Evolutionary conservation across 2,797 vertebrate genomes (phyloP), one percentile per base, ranked within the genome.

Genomic region (Gymnopithys bicolor): DNA sequence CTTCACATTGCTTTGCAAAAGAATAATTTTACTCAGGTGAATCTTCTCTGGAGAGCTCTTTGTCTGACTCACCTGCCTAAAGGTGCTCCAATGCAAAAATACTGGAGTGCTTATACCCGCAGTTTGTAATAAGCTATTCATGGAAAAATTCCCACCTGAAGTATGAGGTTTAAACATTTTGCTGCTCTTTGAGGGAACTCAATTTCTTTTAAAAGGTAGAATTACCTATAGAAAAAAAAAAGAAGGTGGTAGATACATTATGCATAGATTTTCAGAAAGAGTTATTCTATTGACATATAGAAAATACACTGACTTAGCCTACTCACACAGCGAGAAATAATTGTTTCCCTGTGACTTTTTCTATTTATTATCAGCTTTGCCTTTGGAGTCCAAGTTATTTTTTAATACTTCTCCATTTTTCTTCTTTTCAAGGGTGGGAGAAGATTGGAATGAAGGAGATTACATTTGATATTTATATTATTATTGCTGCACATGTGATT

Each of bases 401-500:
- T 91, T 82, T 70, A 95, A 89, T 76, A 80, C 37, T 84, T 51
- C 28, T 92, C 24, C 67, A 62, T 59, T 53, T 80, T 67, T 21
- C 13, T 90, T 91, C 30, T 95, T 93, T 90, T 94, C 67, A 80
- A 88, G 24, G 12, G 9, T 43, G 14, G 13, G 41, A 21, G 66
- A 68, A 93, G 41, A 24, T 74, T 0, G 10, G 39, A 37, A 87
- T 67, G 35, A 43, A 89, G 55, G n/a, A 93, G 64, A 86, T 87
- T 79, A 68, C 45, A 27, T 81, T 91, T 93, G 52, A 90, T 93
- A 91, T 96, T 95, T 83, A 53, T 94, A 80, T 84, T 93, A 64
- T 90, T 92, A 90, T 94, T 96, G 66, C 67, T 96, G 60, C 82
- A 93, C 75, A 96, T 94, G 66, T 91, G 87, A 96, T 92, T 96